phyloP scores from a whole-genome alignment of 2,888 invertebrate genomes.

The Leptinotarsa peninsularis region DNA sequence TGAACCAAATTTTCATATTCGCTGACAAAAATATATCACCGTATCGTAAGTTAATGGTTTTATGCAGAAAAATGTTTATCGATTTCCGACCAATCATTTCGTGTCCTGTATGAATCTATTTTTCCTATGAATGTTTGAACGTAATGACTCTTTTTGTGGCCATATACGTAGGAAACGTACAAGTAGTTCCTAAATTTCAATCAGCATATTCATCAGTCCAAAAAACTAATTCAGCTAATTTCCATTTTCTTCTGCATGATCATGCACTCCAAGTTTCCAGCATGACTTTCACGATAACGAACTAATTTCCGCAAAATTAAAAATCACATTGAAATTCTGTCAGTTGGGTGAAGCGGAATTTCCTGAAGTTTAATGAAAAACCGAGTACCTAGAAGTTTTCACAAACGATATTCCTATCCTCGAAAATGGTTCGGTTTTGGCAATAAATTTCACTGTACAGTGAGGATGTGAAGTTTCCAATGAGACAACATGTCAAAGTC shows the following conservation, averaged over 20 bases:
- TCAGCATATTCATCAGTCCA: neutral
- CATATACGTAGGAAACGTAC: neutral
- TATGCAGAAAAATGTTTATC: no score
- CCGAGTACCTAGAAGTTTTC: neutral
- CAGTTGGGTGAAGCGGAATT: neutral
- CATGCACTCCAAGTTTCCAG: neutral
- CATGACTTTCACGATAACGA: neutral
- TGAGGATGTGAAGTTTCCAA: no score
- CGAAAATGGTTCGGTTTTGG: no score
- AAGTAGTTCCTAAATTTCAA: neutral
- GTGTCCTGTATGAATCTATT: no score
- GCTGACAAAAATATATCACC: no score
- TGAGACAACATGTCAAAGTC: no score
- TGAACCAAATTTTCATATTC: no score
- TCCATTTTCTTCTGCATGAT: conserved; percentile 9
- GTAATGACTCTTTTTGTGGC: neutral
- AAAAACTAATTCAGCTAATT: neutral
- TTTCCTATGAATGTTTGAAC: no score
- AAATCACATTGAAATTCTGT: neutral
- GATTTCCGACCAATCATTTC: no score
- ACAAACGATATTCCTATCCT: neutral
- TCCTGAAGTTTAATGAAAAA: conserved; percentile 4
- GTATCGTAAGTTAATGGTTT: no score
- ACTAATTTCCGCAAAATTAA: conserved; percentile 3
- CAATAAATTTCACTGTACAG: no score